Evolutionary conservation across 2,797 vertebrate species (phyloP), one percentile per base, ranked within the genome.

Genomic region (Apodemus agrarius): DNA sequence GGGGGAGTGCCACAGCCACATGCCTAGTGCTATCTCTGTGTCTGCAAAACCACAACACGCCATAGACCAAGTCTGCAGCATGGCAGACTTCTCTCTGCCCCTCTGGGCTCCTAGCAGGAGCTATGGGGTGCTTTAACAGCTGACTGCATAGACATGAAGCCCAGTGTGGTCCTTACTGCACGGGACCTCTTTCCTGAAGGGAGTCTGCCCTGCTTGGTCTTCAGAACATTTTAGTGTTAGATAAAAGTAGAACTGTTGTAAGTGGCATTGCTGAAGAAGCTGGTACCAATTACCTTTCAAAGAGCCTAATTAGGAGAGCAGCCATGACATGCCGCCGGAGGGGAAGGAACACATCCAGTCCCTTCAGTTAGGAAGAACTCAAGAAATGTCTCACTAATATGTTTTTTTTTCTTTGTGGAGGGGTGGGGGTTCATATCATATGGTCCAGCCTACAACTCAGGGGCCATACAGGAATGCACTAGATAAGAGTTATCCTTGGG

Each of bases 351-450:
- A 22, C 12, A 69, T 22, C 0, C 12, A n/a, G 31, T 19, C 7
- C 13, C 46, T 85, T 67, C 61, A n/a, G 0, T 86, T 52, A 86
- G 34, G 34, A 86, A 86, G 46, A 52, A 69, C 34, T n/a, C 17
- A 69, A 34, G 34, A 19, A 52, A 31, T 52, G 13, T 69, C 46
- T 49, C 34, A 31, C 46, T 21, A 83, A 63, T 84, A 46, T 46
- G 2, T 40, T 40, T 40, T 3, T 80, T 43, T 43, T 43, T 43
- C 43, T 43, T 43, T 24, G 49, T 13, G 49, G 40, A 2, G 9
- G 29, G 6, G 5, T 0, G 61, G 2, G 59, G 3, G 1, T 1
- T n/a, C 12, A n/a, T 69, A 19, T 24, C 63, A 67, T 22, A 22
- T 0, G 31, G 49, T 52, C 63, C 21, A n/a, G 31, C 34, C 19